Evolutionary conservation across 1,140 invertebrate genomes (phyloP).

Genomic region (Nasonia vitripennis): DNA sequence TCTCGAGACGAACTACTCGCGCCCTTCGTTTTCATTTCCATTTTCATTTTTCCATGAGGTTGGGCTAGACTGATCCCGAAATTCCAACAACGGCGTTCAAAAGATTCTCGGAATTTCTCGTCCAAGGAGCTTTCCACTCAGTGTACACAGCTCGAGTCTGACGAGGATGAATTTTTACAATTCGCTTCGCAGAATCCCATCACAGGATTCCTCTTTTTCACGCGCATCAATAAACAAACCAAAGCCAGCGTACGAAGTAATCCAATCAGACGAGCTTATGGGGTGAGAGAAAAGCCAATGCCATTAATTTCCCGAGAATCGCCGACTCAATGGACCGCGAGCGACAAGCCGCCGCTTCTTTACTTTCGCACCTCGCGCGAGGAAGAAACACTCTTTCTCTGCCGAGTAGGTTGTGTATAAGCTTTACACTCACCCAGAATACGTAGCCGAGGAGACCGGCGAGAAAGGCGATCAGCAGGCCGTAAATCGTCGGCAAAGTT

Average conservation of each 20-base stretch:
- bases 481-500: conserved; percentile 69
- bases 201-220: no score
- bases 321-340: no score
- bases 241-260: no score
- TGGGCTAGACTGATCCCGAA: neutral
- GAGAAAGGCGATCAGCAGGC: conserved; percentile 70
- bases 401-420: no score
- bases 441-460: conserved; percentile 70
- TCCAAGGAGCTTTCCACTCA: neutral
- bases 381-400: neutral
- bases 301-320: no score
- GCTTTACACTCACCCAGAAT: conserved; percentile 68
- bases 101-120: conserved; percentile 2
- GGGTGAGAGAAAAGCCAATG: no score
- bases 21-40: neutral
- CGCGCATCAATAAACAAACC: no score
- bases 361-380: neutral
- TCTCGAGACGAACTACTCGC: no score
- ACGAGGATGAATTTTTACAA: neutral
- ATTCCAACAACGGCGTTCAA: neutral
- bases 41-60: conserved; percentile 20
- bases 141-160: neutral
- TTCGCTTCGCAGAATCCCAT: no score
- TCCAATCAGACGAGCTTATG: no score
- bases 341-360: neutral